Conservation (phyloP, 2,113 vertebrate species). For the Equus przewalskii region DNA sequence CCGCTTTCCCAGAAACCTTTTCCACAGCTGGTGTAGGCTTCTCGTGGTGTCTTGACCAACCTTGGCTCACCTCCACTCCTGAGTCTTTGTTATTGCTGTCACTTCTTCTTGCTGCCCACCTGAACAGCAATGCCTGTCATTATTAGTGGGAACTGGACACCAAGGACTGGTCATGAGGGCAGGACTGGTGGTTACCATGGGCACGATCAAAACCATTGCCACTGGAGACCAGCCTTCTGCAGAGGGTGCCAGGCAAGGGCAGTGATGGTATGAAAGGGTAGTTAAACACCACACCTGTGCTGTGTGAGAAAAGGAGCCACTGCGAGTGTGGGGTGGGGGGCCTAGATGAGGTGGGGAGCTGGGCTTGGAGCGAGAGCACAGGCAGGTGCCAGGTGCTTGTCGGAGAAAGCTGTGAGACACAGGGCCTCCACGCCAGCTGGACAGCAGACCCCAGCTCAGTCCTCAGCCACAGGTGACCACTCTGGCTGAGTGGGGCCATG, state of each 20-base stretch:
- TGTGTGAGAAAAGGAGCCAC: neutral
- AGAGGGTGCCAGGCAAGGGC: neutral
- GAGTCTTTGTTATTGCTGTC: neutral
- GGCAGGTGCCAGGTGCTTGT: neutral
- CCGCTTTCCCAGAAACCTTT: neutral
- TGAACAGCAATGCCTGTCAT: neutral
- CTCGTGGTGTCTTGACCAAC: neutral
- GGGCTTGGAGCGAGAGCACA: neutral
- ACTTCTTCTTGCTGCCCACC: neutral
- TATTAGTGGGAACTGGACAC: neutral
- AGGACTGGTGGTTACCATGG: neutral
- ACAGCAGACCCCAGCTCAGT: neutral
- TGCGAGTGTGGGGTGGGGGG: neutral
- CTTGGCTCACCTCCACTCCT: neutral
- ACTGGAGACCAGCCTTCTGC: neutral
- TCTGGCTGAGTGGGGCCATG: neutral
- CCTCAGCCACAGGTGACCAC: rapidly evolving
- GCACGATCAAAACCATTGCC: neutral
- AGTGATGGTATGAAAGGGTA: neutral
- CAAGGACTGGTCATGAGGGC: neutral
- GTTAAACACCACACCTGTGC: neutral
- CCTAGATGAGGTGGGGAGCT: neutral
- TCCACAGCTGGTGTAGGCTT: neutral
- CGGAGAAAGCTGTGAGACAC: neutral
- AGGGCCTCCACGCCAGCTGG: neutral